A percentile compares a stretch with the other conserved stretches of the same genome.
These are phyloP conservation scores for Tachina fera DNA, from an alignment of 2,888 invertebrate species.

Conservation along the genomic window DNA sequence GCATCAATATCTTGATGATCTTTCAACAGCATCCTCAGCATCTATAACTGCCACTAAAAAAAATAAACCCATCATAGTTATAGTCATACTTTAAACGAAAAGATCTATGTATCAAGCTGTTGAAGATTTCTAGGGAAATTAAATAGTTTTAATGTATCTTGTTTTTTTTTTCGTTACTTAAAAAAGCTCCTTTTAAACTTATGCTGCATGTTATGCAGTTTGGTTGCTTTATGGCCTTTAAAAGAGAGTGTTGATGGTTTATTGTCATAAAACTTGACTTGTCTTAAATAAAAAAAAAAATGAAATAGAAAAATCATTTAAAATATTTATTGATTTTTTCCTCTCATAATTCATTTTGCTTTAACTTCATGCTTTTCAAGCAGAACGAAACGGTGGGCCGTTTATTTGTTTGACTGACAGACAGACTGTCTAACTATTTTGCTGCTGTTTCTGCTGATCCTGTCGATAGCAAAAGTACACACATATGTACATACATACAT, in stretches of 20 bases:
- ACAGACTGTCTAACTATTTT: slow-evolving; percentile 21
- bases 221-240: slow-evolving; percentile 30
- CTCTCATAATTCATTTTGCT: slow-evolving; percentile 5
- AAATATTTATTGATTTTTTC: slow-evolving; percentile 52
- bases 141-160: slow-evolving; percentile 45
- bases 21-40: slow-evolving; percentile 45
- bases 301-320: slow-evolving; percentile 50
- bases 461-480: slow-evolving; percentile 26
- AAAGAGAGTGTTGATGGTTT: slow-evolving; percentile 61
- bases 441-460: slow-evolving; percentile 44
- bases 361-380: slow-evolving; percentile 38
- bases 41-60: slow-evolving; percentile 33
- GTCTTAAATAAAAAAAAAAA: slow-evolving; percentile 11
- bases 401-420: slow-evolving; percentile 7
- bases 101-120: slow-evolving; percentile 23
- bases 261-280: slow-evolving; percentile 52
- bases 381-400: slow-evolving; percentile 38
- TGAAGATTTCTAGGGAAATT: slow-evolving; percentile 66
- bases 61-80: slow-evolving; percentile 4
- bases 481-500: not conserved
- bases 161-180: not conserved
- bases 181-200: slow-evolving; percentile 25
- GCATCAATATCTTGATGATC: slow-evolving; percentile 65
- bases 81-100: slow-evolving; percentile 11
- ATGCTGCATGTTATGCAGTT: slow-evolving; percentile 3